Evolutionary conservation across 2,113 vertebrate species (phyloP), one percentile per base, ranked within the genome.

Genomic region (Semnornis frantzii): DNA sequence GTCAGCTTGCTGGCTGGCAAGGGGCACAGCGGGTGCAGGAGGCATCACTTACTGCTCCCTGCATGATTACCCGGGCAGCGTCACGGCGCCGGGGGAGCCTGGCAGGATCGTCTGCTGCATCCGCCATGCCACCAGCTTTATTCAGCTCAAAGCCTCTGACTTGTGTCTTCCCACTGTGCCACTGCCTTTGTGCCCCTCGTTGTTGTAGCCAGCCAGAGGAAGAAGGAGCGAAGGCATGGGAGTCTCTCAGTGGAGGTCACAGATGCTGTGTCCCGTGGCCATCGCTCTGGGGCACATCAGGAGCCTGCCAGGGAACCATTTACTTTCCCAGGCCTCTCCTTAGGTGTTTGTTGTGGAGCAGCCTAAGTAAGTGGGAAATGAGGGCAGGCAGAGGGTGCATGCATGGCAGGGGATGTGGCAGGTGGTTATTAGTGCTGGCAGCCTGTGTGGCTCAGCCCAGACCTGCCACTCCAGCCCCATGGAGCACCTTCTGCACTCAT

Each of bases 161-260:
- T 62, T 18, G 18, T 42, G 0, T 24, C 15, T 30, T 9, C 63
- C 37, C 9, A 48, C 58, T 4, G 8, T 1, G 14, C 37, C 3
- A 3, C 54, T 54, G 34, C 2, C 6, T 1, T 1, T 25, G 48
- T 19, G 23, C n/a, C 10, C 59, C 24, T 31, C 5, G 0, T 8
- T 12, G 28, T 71, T 15, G 34, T 37, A 28, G 52, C 69, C 7
- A 2, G 63, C 58, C 58, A 5, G 19, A 23, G 75, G 20, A 52
- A 12, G 46, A 72, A 57, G 57, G 11, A 72, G 76, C 65, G 17
- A 66, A 4, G 19, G 16, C 0, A 8, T 25, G 28, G 1, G 8
- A 7, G 33, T 62, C 0, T 1, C 48, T 25, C 52, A 0, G 0
- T 0, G 2, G 50, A 21, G 34, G 80, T 82, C 30, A 0, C 0